Base-by-base conservation (phyloP, 2,797 vertebrate species). In the Sarcoramphus papa region DNA sequence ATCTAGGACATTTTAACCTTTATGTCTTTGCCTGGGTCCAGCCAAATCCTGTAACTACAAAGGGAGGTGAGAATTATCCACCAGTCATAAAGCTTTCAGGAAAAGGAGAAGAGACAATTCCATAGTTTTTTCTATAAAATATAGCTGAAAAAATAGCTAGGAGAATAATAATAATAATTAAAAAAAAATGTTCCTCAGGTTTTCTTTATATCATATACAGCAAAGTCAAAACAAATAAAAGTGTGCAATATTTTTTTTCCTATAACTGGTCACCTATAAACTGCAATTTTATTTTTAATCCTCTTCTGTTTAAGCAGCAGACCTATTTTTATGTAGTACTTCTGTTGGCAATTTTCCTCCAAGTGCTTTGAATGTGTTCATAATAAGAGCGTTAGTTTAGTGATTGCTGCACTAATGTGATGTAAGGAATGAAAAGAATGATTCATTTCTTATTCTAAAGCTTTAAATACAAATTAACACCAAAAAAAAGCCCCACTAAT, bases 391-490 rank as follows among this genome's bases (percentile, higher is more conserved):
- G 54, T 96, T 92, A 92, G 93, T 96, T 98, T 98, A 95, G 93
- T 97, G 97, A 97, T 97, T 97, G 97, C 95, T 95, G 85, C 88
- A 97, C 97, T 98, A 98, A 97, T 98, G 94, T 95, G 97, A 97
- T 97, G 96, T 97, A 97, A 98, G 94, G 96, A 97, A 97, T 90
- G 77, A 96, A 97, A 97, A 96, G 94, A 96, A 97, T 94, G 82
- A 97, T 96, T 97, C 96, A 97, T 97, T 98, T 98, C 88, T 96
- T 97, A 96, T 97, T 98, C 97, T 96, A 97, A 93, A 93, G 94
- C 97, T 97, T 98, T 97, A 98, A 98, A 97, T 98, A 97, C 96
- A 97, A 98, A 98, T 98, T 98, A 98, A 97, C 96, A 96, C 92
- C 27, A n/a, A 41, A 76, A 96, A 92, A 97, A 92, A 78, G 18